phyloP scores from a whole-genome alignment of 2,888 invertebrate species.

The Andricus curvator region DNA sequence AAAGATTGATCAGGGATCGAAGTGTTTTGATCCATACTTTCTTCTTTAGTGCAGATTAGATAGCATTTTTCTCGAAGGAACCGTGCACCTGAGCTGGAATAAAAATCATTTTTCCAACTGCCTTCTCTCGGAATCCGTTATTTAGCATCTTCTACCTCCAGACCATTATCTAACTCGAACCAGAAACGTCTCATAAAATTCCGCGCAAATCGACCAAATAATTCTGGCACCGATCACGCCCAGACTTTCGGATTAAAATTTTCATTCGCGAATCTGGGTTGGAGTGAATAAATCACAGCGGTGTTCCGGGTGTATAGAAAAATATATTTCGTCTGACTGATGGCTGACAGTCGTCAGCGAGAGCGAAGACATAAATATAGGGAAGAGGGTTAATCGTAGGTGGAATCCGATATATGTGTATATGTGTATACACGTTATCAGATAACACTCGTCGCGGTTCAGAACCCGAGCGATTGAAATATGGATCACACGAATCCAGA shows the following conservation, averaged over 20 bases:
- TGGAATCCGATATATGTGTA: conserved; percentile 16
- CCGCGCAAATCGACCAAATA: conserved; percentile 21
- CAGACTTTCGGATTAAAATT: conserved; percentile 34
- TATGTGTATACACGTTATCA: conserved; percentile 28
- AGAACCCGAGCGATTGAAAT: conserved; percentile 40
- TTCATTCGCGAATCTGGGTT: conserved; percentile 7
- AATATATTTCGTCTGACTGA: conserved; percentile 28
- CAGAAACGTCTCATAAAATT: conserved; percentile 26
- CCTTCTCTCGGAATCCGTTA: conserved; percentile 1
- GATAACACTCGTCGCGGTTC: conserved; percentile 29
- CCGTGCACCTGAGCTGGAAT: background rate
- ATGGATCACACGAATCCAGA: conserved; percentile 30
- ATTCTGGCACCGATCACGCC: conserved; percentile 32
- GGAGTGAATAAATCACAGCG: conserved; percentile 27
- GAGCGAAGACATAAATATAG: conserved; percentile 29
- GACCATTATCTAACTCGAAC: conserved; percentile 28
- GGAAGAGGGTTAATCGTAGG: conserved; percentile 42
- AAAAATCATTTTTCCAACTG: conserved; percentile 15
- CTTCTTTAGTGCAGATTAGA: background rate
- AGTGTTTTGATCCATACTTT: background rate
- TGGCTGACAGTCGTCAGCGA: conserved; percentile 13
- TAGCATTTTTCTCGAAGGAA: background rate
- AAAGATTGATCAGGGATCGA: background rate
- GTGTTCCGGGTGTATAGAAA: background rate
- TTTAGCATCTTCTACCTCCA: conserved; percentile 22